Base-by-base conservation (phyloP, 2,888 invertebrate species). In the Ectemnius continuus region DNA sequence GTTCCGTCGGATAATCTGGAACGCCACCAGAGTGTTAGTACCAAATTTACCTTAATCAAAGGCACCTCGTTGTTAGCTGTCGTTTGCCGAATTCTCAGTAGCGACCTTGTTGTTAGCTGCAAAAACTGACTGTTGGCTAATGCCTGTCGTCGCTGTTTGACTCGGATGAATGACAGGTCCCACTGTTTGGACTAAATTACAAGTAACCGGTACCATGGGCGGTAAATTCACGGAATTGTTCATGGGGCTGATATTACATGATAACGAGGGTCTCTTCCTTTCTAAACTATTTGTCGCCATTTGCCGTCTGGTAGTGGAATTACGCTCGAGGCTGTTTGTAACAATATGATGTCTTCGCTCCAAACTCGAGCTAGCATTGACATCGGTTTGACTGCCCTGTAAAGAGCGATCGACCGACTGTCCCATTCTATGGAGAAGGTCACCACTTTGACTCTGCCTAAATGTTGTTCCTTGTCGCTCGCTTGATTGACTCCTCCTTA, bases 381-480 rank as follows among this genome's bases (percentile, higher is more conserved):
- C 73, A 6, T 90, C 90, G 4, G 84, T 79, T 65, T 89, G 90
- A 73, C 86, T 87, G 70, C 85, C 89, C 85, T 89, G 89, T 56
- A 86, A 84, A 52, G 87, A 84, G 65, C 88, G 84, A 67, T 91
- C 90, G 36, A 87, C 82, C 6, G 90, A 90, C 68, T 90, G 90
- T 11, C 90, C 89, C 84, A 90, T 88, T 75, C 89, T 85, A 70
- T 91, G 88, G 18, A 91, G 77, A 67, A 90, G 79, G 60, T 91
- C 91, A 5, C 91, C 91, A 65, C 91, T 91, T 79, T 91, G 90
- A 67, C 91, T 91, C 64, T 91, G 91, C 67, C 89, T 81, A 45
- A 90, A 91, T 3, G 85, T 80, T 11, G 85, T 73, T 48, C 81
- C 86, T 63, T 90, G 89, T 66, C 89, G 87, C 61, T 90, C 90